Conservation (phyloP, 2,888 invertebrate genomes). For the Drosophila picticornis region DNA sequence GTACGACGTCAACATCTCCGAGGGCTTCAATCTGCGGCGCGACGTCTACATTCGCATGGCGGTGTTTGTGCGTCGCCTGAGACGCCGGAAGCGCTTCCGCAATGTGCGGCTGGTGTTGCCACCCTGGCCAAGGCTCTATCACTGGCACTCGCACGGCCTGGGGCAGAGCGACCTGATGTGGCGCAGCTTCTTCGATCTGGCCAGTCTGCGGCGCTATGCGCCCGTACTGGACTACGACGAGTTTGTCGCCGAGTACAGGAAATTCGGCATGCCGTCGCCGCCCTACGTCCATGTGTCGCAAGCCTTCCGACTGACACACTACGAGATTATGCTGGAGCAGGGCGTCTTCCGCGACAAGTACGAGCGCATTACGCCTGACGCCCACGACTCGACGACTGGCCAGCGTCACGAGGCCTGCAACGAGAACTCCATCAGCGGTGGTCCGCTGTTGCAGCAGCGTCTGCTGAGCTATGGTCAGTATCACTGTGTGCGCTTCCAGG, state of each 20-base stretch:
- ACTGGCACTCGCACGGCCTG: slow-evolving; percentile 91
- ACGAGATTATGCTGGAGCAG: slow-evolving; percentile 92
- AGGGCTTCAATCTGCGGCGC: slow-evolving; percentile 98
- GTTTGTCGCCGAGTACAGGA: slow-evolving; percentile 88
- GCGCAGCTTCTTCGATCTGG: slow-evolving; percentile 94
- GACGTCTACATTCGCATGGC: slow-evolving; percentile 98
- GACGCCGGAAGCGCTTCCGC: slow-evolving; percentile 84
- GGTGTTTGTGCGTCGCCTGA: slow-evolving; percentile 90
- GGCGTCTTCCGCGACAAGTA: slow-evolving; percentile 94
- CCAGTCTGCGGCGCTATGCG: slow-evolving; percentile 91
- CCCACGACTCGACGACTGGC: slow-evolving; percentile 82
- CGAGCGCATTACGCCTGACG: slow-evolving; percentile 88
- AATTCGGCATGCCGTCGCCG: slow-evolving; percentile 68
- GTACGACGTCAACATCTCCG: slow-evolving; percentile 97
- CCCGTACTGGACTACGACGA: slow-evolving; percentile 93
- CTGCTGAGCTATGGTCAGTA: slow-evolving; percentile 88
- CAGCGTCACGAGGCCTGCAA: slow-evolving; percentile 49
- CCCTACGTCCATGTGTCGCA: slow-evolving; percentile 88
- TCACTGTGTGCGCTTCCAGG: slow-evolving; percentile 93
- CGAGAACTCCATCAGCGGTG: slow-evolving; percentile 67
- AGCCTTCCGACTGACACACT: slow-evolving; percentile 93
- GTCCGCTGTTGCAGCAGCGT: slow-evolving; percentile 91
- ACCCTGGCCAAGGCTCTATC: slow-evolving; percentile 95
- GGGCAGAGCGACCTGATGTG: slow-evolving; percentile 90
- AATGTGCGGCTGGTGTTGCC: slow-evolving; percentile 92